Evolutionary conservation across 2,113 vertebrate species (phyloP).

Genomic region (Ceyx margarethae): DNA sequence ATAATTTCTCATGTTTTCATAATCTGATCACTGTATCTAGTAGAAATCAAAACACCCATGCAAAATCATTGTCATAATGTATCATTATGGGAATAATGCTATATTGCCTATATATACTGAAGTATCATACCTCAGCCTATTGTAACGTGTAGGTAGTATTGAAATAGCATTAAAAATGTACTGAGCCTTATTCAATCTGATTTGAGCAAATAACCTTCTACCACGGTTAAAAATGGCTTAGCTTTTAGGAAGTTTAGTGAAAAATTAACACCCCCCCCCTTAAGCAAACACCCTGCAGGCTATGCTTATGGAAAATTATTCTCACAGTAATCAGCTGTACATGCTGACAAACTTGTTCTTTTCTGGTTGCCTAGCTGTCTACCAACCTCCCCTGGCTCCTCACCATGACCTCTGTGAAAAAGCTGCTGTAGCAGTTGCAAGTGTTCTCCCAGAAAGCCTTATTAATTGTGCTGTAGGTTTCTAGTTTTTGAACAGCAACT

Average conservation of each 20-base stretch:
- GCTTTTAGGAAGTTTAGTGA: conserved; percentile 22
- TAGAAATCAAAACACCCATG: not conserved
- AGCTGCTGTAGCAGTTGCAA: conserved; percentile 5
- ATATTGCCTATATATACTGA: not conserved
- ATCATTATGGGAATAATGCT: not conserved
- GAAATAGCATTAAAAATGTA: not conserved
- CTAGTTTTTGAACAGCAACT: not conserved
- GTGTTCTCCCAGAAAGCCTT: conserved; percentile 19
- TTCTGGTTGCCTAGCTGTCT: conserved; percentile 66
- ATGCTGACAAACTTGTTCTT: conserved; percentile 74
- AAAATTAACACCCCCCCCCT: conserved; percentile 37
- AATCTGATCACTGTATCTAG: not conserved
- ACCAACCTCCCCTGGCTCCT: conserved; percentile 50
- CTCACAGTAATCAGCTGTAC: conserved; percentile 66
- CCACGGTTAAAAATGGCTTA: not conserved
- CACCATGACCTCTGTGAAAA: conserved; percentile 50
- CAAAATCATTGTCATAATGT: not conserved
- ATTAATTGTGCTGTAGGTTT: not conserved
- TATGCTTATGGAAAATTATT: conserved; percentile 60
- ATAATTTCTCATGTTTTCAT: not conserved
- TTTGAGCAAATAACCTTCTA: not conserved
- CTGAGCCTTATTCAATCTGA: not conserved
- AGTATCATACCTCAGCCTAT: not conserved
- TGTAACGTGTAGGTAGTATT: not conserved
- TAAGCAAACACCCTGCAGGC: conserved; percentile 30